Percentiles rank a stretch among this genome's conserved stretches.
These are phyloP conservation scores for Gymnarchus niloticus DNA, from an alignment of 2,113 vertebrate genomes.

Conservation along the genomic window DNA sequence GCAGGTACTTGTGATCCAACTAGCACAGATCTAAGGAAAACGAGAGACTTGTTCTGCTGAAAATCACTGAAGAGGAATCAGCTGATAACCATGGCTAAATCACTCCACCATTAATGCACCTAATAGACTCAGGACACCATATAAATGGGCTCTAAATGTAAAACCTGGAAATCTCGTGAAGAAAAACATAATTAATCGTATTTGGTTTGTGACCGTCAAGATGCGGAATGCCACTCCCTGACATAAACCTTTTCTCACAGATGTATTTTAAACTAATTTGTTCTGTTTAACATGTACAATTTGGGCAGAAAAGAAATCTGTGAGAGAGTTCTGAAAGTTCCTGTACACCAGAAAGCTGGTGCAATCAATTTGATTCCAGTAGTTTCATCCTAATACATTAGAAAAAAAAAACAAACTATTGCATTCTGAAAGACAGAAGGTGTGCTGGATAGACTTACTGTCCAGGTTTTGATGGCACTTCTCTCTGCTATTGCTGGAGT, in stretches of 20 bases:
- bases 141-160: background rate
- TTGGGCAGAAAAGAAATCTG: background rate
- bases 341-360: background rate
- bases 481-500: slow-evolving; percentile 40
- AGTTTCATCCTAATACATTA: background rate
- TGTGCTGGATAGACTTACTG: slow-evolving; percentile 52
- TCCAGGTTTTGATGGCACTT: slow-evolving; percentile 47
- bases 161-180: background rate
- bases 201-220: background rate
- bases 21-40: too few relatives aligned
- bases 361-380: background rate
- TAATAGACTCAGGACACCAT: too few relatives aligned
- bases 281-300: background rate
- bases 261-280: background rate
- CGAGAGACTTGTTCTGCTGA: background rate
- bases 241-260: background rate
- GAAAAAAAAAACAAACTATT: background rate
- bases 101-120: too few relatives aligned
- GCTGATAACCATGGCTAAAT: background rate
- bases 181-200: background rate
- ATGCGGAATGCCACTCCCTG: background rate
- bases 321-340: background rate
- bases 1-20: too few relatives aligned
- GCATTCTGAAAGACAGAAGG: background rate
- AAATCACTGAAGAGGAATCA: background rate